A percentile compares a stretch with the other conserved stretches of the same genome.
phyloP scores from a whole-genome alignment of 2,797 vertebrate genomes.

The Peromyscus melanophrys region DNA sequence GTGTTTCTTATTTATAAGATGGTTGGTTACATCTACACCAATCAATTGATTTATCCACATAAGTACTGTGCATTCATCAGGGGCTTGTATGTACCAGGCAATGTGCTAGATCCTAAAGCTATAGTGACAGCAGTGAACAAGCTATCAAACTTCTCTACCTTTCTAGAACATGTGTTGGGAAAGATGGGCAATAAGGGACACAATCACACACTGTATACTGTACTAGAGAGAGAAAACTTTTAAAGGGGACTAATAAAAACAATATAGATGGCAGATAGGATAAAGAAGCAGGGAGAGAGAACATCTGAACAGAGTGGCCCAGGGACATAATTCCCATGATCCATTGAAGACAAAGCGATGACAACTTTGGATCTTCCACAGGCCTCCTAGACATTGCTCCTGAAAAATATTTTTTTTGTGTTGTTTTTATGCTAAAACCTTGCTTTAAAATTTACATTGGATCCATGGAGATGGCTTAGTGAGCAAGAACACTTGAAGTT shows the following conservation, averaged over 20 bases:
- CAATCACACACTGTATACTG: not conserved
- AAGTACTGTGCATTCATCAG: not conserved
- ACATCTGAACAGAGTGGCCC: not conserved
- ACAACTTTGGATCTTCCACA: not conserved
- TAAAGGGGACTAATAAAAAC: not conserved
- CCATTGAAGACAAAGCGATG: not conserved
- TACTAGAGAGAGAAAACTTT: not conserved
- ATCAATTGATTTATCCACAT: not conserved
- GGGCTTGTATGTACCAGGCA: not conserved
- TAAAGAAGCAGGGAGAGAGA: not conserved
- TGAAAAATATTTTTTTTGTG: not conserved
- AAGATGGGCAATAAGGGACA: not conserved
- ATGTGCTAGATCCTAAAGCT: not conserved
- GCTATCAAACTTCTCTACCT: not conserved
- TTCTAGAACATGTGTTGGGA: not conserved
- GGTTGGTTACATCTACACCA: too few relatives aligned
- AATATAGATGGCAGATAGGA: not conserved
- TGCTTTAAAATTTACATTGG: not conserved
- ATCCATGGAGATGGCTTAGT: not conserved
- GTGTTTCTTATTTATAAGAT: too few relatives aligned
- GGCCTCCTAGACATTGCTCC: not conserved
- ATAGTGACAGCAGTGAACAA: not conserved
- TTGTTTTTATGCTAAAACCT: not conserved
- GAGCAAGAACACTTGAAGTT: not conserved
- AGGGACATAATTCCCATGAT: not conserved